Conservation (phyloP, 2,888 invertebrate genomes). For the Lithophane socia region DNA sequence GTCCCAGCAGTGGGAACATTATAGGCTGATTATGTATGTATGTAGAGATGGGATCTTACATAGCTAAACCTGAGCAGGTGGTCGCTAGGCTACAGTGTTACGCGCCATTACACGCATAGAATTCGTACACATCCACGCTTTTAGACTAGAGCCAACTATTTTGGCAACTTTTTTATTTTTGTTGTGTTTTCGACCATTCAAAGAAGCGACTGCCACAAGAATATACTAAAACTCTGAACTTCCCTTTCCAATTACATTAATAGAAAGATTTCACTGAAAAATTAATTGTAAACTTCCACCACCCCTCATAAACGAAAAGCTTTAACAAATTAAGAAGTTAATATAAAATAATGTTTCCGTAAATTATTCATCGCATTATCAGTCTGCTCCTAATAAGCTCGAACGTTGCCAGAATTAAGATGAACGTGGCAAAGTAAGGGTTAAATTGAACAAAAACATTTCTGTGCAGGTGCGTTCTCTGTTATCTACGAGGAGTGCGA, state of each 20-base stretch:
- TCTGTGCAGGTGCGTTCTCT: slow-evolving; percentile 54
- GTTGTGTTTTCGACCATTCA: neutral
- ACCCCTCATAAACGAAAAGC: slow-evolving; percentile 44
- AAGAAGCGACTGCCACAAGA: neutral
- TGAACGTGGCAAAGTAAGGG: slow-evolving; percentile 58
- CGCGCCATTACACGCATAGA: neutral
- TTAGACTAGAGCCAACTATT: neutral
- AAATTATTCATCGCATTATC: slow-evolving; percentile 64
- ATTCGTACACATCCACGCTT: neutral
- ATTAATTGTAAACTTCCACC: slow-evolving; percentile 17
- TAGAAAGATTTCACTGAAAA: slow-evolving; percentile 6
- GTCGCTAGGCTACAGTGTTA: neutral
- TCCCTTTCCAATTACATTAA: slow-evolving; percentile 15
- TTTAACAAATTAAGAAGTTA: slow-evolving; percentile 62
- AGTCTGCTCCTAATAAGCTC: slow-evolving; percentile 58
- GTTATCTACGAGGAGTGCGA: slow-evolving; percentile 55
- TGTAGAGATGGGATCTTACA: slow-evolving; percentile 2
- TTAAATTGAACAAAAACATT: slow-evolving; percentile 61
- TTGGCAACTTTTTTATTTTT: neutral
- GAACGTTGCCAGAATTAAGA: slow-evolving; percentile 64
- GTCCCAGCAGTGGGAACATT: too few relatives aligned
- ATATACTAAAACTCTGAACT: neutral
- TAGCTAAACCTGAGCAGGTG: neutral
- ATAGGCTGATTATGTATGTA: too few relatives aligned
- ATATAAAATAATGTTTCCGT: slow-evolving; percentile 61